Conservation (phyloP, 2,113 vertebrate genomes). For the Centrocercus urophasianus region DNA sequence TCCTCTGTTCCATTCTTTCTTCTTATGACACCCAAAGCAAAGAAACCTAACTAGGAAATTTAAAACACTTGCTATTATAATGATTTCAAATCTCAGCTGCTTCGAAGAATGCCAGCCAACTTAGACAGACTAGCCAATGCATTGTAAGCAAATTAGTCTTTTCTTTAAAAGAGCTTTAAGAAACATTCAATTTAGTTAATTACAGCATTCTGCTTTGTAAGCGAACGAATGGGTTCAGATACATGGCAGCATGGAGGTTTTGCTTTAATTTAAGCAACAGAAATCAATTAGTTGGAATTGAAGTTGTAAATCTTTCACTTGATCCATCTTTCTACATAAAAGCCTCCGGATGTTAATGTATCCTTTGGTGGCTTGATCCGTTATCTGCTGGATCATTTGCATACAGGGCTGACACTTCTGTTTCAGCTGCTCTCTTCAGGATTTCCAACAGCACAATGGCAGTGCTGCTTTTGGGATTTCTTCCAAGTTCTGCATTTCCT, state of each 20-base stretch:
- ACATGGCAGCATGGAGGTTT: background rate
- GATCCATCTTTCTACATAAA: slow-evolving; percentile 42
- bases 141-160: slow-evolving; percentile 53
- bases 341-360: slow-evolving; percentile 1
- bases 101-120: slow-evolving; percentile 32
- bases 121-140: slow-evolving; percentile 22
- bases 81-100: slow-evolving; percentile 20
- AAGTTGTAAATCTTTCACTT: slow-evolving; percentile 57
- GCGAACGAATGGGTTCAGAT: background rate
- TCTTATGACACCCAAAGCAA: background rate
- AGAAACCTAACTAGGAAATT: background rate
- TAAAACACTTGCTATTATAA: background rate
- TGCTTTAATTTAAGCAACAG: slow-evolving; percentile 43
- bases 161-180: slow-evolving; percentile 49
- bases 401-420: background rate
- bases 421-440: background rate
- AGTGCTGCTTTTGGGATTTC: background rate
- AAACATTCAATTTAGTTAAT: slow-evolving; percentile 69
- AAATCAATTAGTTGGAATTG: slow-evolving; percentile 64
- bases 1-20: background rate
- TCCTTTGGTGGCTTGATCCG: slow-evolving; percentile 18
- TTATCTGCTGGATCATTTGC: slow-evolving; percentile 1
- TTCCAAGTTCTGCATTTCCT: slow-evolving; percentile 1
- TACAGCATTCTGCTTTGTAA: slow-evolving; percentile 66
- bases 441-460: background rate